These are phyloP conservation scores for Oreocharis arfaki DNA, from an alignment of 2,113 vertebrate species.

Conservation along the genomic window DNA sequence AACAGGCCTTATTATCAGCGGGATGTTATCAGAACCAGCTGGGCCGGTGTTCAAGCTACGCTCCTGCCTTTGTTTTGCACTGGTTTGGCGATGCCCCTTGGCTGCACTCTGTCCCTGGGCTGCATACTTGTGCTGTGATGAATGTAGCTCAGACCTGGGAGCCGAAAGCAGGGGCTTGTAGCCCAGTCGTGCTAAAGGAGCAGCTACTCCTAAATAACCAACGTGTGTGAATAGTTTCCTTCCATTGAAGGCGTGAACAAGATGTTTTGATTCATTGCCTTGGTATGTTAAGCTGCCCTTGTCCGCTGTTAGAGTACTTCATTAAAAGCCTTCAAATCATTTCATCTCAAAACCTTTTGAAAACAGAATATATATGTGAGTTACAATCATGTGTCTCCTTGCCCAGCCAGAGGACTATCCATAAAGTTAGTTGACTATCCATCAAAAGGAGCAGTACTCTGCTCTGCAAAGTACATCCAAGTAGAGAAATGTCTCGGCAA, in stretches of 20 bases:
- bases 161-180: background rate
- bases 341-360: background rate
- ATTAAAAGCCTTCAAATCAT: constrained; percentile 11
- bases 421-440: too few species aligned
- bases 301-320: constrained; percentile 17
- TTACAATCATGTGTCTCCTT: background rate
- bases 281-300: constrained; percentile 55
- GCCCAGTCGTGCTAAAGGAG: background rate
- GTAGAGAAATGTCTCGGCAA: background rate
- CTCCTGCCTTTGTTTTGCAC: background rate
- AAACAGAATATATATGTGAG: background rate
- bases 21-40: constrained; percentile 36
- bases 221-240: constrained; percentile 44
- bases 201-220: constrained; percentile 37
- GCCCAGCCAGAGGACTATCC: background rate
- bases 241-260: constrained; percentile 57
- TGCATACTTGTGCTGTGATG: constrained; percentile 18
- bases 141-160: background rate
- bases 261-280: constrained; percentile 41
- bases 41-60: background rate
- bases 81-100: background rate
- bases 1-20: background rate
- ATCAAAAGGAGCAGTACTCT: background rate
- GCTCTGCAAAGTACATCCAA: background rate
- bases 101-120: constrained; percentile 14